Conservation (phyloP, 2,888 invertebrate genomes). For the Tetragonisca angustula region DNA sequence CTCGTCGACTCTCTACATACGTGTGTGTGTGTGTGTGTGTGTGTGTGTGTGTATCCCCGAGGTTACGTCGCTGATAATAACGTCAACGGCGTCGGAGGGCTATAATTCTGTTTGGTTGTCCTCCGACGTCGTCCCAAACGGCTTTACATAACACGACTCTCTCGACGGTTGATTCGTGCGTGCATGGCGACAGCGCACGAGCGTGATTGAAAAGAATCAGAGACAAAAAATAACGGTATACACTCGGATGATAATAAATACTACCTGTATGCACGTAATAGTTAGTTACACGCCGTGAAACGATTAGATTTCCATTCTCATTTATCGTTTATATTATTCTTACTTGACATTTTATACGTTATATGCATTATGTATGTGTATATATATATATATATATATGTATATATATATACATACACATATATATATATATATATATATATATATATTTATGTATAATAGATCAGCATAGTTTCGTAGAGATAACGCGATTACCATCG, state of each 20-base stretch:
- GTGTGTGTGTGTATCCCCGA: constrained; percentile 69
- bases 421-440: background rate
- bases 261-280: constrained; percentile 79
- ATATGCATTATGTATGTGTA: background rate
- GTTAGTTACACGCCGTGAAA: constrained; percentile 74
- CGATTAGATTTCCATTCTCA: constrained; percentile 59
- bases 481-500: constrained; percentile 35
- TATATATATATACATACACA: constrained; percentile 5
- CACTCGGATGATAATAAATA: constrained; percentile 80
- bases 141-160: background rate
- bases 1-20: constrained; percentile 35
- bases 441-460: background rate
- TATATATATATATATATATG: background rate
- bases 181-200: constrained; percentile 43
- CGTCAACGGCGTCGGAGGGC: background rate
- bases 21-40: background rate
- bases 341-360: constrained; percentile 34
- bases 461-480: constrained; percentile 44
- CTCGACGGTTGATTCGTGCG: background rate
- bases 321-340: constrained; percentile 36
- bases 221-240: constrained; percentile 79
- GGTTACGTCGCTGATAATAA: constrained; percentile 63
- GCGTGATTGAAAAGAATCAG: constrained; percentile 76
- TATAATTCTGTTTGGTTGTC: background rate
- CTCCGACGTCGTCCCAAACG: constrained; percentile 1